These are phyloP conservation scores for Drosophila longiperda DNA, from an alignment of 2,888 invertebrate genomes.

Conservation along the genomic window DNA sequence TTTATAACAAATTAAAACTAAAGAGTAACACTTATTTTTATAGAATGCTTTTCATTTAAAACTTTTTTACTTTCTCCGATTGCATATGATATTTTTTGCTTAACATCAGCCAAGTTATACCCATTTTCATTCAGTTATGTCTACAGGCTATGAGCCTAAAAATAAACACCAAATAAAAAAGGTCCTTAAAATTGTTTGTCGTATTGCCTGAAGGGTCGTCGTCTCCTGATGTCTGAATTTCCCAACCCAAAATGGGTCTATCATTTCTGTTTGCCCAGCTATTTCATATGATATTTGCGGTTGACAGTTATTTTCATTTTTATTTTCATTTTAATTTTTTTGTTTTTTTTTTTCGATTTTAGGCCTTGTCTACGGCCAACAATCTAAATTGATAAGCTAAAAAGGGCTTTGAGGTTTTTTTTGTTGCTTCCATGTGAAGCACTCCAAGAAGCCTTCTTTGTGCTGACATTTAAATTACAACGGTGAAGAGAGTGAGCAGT, in stretches of 20 bases:
- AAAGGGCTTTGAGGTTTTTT: slow-evolving; percentile 29
- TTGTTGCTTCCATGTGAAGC: slow-evolving; percentile 28
- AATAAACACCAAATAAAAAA: background rate
- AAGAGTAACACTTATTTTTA: background rate
- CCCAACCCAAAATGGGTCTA: slow-evolving; percentile 25
- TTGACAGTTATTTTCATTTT: slow-evolving; percentile 56
- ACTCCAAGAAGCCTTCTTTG: slow-evolving; percentile 20
- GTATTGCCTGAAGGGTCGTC: slow-evolving; percentile 41
- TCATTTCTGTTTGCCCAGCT: slow-evolving; percentile 50
- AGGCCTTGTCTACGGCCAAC: slow-evolving; percentile 47
- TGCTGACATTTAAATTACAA: slow-evolving; percentile 77
- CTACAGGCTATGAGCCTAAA: background rate
- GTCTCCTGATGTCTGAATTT: background rate
- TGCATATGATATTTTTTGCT: background rate
- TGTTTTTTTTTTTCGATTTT: slow-evolving; percentile 39
- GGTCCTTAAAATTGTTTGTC: slow-evolving; percentile 43
- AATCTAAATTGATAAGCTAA: slow-evolving; percentile 62
- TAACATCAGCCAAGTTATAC: background rate
- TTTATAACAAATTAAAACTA: background rate
- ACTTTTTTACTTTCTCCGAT: background rate
- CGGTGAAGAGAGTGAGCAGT: background rate
- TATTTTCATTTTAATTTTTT: slow-evolving; percentile 15
- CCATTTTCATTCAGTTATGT: background rate
- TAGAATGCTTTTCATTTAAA: background rate
- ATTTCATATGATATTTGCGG: slow-evolving; percentile 50